These are phyloP conservation scores for Ormyrus nitidulus DNA, from an alignment of 2,888 invertebrate species.

Conservation along the genomic window DNA sequence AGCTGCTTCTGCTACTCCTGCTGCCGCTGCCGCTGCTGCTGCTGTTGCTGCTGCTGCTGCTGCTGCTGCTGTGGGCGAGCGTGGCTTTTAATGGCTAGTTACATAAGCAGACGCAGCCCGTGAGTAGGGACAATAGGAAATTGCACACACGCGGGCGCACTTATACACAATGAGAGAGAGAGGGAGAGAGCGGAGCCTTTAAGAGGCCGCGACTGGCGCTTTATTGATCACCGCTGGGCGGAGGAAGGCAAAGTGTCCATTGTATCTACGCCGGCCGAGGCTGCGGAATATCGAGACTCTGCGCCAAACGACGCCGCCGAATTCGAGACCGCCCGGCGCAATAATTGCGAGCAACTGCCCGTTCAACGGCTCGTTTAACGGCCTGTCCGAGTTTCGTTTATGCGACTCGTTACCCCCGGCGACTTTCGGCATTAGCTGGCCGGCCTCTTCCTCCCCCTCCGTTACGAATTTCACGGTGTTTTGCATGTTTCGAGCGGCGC, in stretches of 20 bases:
- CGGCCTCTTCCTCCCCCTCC: constrained; percentile 48
- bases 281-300: neutral
- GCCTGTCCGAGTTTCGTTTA: constrained; percentile 33
- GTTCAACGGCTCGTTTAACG: constrained; percentile 66
- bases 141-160: constrained; percentile 21
- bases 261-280: constrained; percentile 63
- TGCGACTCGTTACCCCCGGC: neutral
- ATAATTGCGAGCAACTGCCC: constrained; percentile 68
- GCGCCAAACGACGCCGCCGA: constrained; percentile 17
- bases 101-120: constrained; percentile 46
- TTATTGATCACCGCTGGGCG: constrained; percentile 61
- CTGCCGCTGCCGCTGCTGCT: neutral
- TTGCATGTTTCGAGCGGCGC: constrained; percentile 22
- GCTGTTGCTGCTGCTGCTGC: neutral
- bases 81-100: constrained; percentile 54
- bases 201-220: constrained; percentile 29
- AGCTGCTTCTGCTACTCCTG: neutral
- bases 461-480: constrained; percentile 56
- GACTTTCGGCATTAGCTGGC: constrained; percentile 37
- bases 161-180: constrained; percentile 26
- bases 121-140: constrained; percentile 42
- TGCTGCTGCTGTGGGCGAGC: neutral
- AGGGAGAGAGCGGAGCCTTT: constrained; percentile 2
- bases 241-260: constrained; percentile 61
- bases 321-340: constrained; percentile 56